Conservation (phyloP, 92 coral and sea anemone species). For the Hydrozoanthus gracilis region DNA sequence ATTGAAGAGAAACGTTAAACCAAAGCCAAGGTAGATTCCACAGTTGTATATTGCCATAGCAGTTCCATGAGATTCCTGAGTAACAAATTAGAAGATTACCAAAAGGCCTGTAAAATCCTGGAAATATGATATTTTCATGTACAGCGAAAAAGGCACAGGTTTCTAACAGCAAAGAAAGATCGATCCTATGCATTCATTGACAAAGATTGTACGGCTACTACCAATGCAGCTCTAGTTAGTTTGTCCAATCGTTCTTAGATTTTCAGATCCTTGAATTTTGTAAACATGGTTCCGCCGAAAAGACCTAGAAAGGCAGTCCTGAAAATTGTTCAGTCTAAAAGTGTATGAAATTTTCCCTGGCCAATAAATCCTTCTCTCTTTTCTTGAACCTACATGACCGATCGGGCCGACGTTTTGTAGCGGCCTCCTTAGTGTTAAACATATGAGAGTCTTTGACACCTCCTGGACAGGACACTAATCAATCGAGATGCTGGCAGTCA, state of each 20-base stretch:
- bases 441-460: too few relatives aligned
- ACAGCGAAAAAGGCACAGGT: not conserved
- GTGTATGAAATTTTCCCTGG: not conserved
- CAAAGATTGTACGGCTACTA: not conserved
- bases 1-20: conserved; percentile 5
- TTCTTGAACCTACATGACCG: too few relatives aligned
- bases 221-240: not conserved
- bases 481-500: too few relatives aligned
- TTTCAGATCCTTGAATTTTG: too few relatives aligned
- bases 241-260: not conserved
- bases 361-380: not conserved
- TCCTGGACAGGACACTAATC: too few relatives aligned
- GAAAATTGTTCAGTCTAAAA: too few relatives aligned
- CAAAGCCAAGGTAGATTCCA: conserved; percentile 42
- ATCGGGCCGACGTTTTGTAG: too few relatives aligned
- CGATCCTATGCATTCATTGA: not conserved
- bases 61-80: conserved; percentile 31
- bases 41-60: conserved; percentile 28
- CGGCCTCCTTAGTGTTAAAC: too few relatives aligned
- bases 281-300: too few relatives aligned
- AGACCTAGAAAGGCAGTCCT: too few relatives aligned
- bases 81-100: not conserved
- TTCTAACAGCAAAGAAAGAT: not conserved
- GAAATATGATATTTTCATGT: not conserved
- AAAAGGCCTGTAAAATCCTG: not conserved